Evolutionary conservation across 2,113 vertebrate species (phyloP).

Genomic region (Nothoprocta pentlandii): DNA sequence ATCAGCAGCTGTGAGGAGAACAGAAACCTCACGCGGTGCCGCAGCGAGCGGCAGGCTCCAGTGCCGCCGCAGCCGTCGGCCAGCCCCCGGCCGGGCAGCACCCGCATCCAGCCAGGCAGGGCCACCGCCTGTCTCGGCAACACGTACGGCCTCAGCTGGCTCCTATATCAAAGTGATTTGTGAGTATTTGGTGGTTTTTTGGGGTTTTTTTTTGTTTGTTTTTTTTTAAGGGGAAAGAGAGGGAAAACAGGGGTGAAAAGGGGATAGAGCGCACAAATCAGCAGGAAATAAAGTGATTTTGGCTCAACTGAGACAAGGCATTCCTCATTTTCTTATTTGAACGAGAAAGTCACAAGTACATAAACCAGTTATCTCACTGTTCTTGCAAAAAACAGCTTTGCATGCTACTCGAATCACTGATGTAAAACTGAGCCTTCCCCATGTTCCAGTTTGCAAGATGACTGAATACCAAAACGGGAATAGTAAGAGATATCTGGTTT

Average conservation of each 20-base stretch:
- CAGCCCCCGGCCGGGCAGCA: neutral
- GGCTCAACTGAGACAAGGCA: neutral
- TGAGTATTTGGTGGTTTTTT: neutral
- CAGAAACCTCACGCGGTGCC: neutral
- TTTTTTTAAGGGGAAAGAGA: neutral
- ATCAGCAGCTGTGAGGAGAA: neutral
- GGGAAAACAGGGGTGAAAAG: neutral
- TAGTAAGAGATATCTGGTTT: neutral
- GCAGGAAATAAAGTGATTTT: neutral
- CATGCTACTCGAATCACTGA: neutral
- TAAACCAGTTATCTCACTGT: neutral
- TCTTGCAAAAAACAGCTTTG: neutral
- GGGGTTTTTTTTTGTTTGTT: neutral
- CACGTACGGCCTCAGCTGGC: neutral
- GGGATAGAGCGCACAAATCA: neutral
- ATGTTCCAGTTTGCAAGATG: neutral
- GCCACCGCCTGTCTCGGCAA: neutral
- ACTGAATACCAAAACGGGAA: neutral
- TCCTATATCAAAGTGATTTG: neutral
- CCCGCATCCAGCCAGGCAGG: neutral
- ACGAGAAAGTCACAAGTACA: neutral
- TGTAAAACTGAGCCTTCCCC: neutral
- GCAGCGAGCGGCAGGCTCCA: neutral
- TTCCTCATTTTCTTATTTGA: neutral
- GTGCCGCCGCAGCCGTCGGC: neutral